Conservation (phyloP, 2,888 invertebrate genomes). For the Erannis defoliaria region DNA sequence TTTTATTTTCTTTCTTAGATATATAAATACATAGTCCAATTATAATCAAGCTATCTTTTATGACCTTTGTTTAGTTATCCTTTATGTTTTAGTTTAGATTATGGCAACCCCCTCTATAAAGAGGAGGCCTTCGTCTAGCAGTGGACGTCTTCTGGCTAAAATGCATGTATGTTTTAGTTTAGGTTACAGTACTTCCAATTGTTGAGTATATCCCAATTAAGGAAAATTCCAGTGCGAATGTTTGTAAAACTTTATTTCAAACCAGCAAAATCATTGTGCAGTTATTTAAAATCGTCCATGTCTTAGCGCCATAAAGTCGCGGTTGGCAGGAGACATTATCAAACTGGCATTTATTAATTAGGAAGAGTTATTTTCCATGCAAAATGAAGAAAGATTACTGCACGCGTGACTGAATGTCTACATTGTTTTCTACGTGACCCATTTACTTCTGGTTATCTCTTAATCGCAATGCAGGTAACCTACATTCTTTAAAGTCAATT, state of each 20-base stretch:
- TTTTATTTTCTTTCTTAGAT: not conserved
- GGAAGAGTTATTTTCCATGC: constrained; percentile 14
- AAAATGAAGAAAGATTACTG: constrained; percentile 9
- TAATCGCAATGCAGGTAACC: not conserved
- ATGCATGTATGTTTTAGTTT: no score
- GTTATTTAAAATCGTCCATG: constrained; percentile 1
- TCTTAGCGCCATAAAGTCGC: constrained; percentile 12
- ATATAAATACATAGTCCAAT: no score
- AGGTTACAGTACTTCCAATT: not conserved
- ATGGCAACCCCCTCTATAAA: no score
- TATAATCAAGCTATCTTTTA: no score
- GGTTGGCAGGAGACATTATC: constrained; percentile 18
- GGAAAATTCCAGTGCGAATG: not conserved
- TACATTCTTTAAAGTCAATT: constrained; percentile 2
- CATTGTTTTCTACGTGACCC: constrained; percentile 21
- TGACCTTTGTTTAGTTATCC: no score
- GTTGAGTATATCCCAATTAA: not conserved
- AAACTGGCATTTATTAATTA: constrained; percentile 13
- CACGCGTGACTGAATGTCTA: constrained; percentile 24
- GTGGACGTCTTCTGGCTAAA: no score
- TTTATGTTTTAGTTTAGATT: no score
- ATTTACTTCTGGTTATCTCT: constrained; percentile 14
- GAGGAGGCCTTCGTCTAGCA: no score
- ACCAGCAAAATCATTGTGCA: not conserved
- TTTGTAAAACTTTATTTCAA: not conserved